These are phyloP conservation scores for Acholoe squamosa DNA, from an alignment of 2,888 invertebrate genomes.

Conservation along the genomic window DNA sequence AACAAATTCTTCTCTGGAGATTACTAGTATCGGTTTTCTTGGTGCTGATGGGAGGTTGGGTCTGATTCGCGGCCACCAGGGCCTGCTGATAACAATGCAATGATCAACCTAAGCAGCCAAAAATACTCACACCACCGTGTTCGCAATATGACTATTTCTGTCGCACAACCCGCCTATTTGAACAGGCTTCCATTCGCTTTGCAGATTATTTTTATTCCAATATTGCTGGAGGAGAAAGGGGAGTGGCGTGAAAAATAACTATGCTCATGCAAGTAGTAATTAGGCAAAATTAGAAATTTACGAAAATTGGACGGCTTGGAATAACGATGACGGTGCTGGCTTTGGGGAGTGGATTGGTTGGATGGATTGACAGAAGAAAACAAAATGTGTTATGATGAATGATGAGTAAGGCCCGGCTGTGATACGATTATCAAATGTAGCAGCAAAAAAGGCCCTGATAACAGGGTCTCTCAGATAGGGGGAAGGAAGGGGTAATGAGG, in stretches of 20 bases:
- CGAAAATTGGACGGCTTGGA: slow-evolving; percentile 34
- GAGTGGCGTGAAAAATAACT: background rate
- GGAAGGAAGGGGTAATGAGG: background rate
- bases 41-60: background rate
- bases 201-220: slow-evolving; percentile 17
- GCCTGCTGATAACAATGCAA: slow-evolving; percentile 24
- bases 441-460: background rate
- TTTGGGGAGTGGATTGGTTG: background rate
- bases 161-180: background rate
- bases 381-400: slow-evolving; percentile 5
- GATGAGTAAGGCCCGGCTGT: background rate
- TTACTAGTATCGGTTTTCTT: slow-evolving; percentile 44
- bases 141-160: slow-evolving; percentile 27
- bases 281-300: slow-evolving; percentile 37
- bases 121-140: background rate
- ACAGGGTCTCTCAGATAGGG: background rate
- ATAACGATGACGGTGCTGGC: background rate
- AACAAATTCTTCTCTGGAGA: slow-evolving; percentile 46
- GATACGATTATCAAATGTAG: slow-evolving; percentile 26
- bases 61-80: background rate
- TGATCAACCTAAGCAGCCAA: slow-evolving; percentile 29
- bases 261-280: background rate
- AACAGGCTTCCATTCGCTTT: background rate
- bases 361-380: slow-evolving; percentile 36
- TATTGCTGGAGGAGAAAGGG: background rate